Evolutionary conservation across 2,113 vertebrate species (phyloP).

Genomic region (Atractosteus spatula): DNA sequence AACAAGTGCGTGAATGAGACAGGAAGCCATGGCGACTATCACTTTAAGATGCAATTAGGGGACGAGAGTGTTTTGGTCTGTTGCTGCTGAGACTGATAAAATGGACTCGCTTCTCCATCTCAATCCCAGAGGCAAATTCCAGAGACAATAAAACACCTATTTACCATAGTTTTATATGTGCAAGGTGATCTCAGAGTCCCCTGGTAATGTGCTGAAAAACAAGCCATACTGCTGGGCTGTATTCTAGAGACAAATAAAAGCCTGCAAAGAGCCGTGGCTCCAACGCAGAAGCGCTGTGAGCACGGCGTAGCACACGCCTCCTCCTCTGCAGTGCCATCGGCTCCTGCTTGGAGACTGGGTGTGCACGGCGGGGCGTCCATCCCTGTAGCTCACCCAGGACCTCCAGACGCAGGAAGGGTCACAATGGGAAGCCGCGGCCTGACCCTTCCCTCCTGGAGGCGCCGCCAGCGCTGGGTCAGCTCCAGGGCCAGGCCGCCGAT

Average conservation of each 20-base stretch:
- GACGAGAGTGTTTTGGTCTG: slow-evolving; percentile 21
- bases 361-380: too few relatives aligned
- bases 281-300: not conserved
- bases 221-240: not conserved
- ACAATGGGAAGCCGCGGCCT: slow-evolving; percentile 6
- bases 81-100: slow-evolving; percentile 34
- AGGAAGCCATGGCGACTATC: slow-evolving; percentile 26
- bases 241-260: not conserved
- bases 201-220: slow-evolving; percentile 7
- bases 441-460: too few relatives aligned
- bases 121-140: slow-evolving; percentile 13
- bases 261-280: not conserved
- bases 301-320: too few relatives aligned
- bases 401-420: not conserved
- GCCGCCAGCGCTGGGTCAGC: too few relatives aligned
- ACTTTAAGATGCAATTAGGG: slow-evolving; percentile 38
- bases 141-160: slow-evolving; percentile 35
- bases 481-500: too few relatives aligned
- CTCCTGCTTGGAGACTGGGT: not conserved
- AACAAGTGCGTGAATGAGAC: slow-evolving; percentile 23
- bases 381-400: not conserved
- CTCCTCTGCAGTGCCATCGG: not conserved
- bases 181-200: slow-evolving; percentile 21
- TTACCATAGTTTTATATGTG: slow-evolving; percentile 25
- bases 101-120: slow-evolving; percentile 23